A percentile compares a stretch with the other conserved stretches of the same genome.
These are phyloP conservation scores for Drosophila jambulina DNA, from an alignment of 1,140 invertebrate genomes.

Conservation along the genomic window DNA sequence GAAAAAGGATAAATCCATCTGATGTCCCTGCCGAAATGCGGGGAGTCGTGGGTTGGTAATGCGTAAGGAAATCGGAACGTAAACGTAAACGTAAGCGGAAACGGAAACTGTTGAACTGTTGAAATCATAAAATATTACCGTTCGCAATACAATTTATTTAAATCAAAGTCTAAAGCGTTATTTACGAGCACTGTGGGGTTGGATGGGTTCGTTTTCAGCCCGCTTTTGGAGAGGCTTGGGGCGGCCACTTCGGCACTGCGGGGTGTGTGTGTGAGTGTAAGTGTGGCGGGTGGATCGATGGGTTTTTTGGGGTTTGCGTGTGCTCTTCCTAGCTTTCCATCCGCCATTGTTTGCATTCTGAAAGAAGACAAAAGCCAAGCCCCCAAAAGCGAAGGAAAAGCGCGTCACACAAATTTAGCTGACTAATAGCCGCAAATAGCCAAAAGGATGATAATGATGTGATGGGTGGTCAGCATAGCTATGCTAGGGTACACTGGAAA, in stretches of 20 bases:
- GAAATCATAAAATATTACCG: constrained; percentile 81
- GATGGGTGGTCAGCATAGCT: constrained; percentile 33
- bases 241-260: neutral
- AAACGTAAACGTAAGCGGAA: constrained; percentile 30
- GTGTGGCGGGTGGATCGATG: constrained; percentile 26
- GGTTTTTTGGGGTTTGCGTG: constrained; percentile 41
- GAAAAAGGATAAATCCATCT: constrained; percentile 22
- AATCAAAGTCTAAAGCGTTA: constrained; percentile 83
- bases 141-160: constrained; percentile 83
- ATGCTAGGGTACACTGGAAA: neutral
- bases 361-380: constrained; percentile 81
- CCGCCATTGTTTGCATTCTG: constrained; percentile 75
- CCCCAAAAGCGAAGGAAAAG: constrained; percentile 68
- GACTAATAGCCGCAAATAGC: constrained; percentile 67
- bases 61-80: constrained; percentile 51
- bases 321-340: constrained; percentile 53
- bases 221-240: constrained; percentile 7
- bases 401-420: constrained; percentile 75
- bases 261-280: neutral
- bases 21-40: constrained; percentile 15
- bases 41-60: constrained; percentile 17
- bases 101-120: constrained; percentile 58
- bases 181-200: constrained; percentile 69
- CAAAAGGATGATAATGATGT: constrained; percentile 53
- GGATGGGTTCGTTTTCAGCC: constrained; percentile 25